Conservation (phyloP, 2,888 invertebrate genomes). For the Lucinisca nassula region DNA sequence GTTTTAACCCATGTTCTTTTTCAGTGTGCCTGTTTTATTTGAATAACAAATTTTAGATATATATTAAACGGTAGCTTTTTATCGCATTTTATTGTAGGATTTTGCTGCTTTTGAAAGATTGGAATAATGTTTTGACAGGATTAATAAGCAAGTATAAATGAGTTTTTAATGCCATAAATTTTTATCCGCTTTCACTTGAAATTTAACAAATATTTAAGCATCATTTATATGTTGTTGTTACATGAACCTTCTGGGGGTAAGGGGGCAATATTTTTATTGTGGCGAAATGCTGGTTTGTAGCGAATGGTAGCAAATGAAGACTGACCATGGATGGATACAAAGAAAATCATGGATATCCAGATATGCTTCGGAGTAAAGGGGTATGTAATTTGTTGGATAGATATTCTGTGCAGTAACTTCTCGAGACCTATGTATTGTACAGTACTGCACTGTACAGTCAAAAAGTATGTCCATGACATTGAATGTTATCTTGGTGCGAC, state of each 20-base stretch:
- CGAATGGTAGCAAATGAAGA: slow-evolving; percentile 7
- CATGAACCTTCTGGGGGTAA: background rate
- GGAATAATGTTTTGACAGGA: slow-evolving; percentile 11
- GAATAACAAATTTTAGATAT: background rate
- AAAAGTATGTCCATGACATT: background rate
- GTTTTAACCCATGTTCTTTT: background rate
- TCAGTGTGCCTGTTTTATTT: background rate
- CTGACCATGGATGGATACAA: background rate
- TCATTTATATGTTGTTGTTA: background rate
- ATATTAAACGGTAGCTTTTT: background rate
- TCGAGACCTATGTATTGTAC: background rate
- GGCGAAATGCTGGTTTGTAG: slow-evolving; percentile 9
- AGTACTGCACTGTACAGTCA: background rate
- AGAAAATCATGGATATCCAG: background rate
- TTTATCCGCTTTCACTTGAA: background rate
- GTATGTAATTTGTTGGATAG: slow-evolving; percentile 1
- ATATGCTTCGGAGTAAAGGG: background rate
- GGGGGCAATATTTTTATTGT: background rate
- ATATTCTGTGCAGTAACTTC: background rate
- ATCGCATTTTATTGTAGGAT: background rate
- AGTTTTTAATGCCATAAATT: background rate
- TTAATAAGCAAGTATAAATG: slow-evolving; percentile 6
- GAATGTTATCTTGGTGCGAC: background rate
- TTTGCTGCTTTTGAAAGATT: slow-evolving; percentile 10
- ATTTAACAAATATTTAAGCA: background rate